Conservation (phyloP, 2,888 invertebrate genomes). For the Candidula unifasciata region DNA sequence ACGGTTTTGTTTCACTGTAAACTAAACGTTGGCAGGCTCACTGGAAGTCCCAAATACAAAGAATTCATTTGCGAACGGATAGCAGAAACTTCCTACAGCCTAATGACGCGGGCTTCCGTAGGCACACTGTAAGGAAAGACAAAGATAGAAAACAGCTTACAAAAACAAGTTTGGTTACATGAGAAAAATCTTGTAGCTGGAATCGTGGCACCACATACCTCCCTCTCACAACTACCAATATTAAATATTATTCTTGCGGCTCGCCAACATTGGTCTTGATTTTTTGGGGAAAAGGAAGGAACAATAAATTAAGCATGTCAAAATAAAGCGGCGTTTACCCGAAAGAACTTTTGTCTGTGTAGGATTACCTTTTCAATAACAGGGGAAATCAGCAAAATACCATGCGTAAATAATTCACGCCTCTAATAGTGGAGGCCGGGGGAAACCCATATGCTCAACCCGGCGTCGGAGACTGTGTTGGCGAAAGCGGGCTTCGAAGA, state of each 20-base stretch:
- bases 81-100: no score
- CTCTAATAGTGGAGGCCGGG: neutral
- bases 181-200: no score
- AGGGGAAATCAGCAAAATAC: neutral
- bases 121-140: no score
- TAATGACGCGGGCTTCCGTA: no score
- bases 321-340: neutral
- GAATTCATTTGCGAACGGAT: no score
- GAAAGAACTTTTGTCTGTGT: neutral
- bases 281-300: no score
- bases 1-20: no score
- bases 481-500: neutral
- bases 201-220: no score
- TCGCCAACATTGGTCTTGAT: neutral
- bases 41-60: no score
- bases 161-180: no score
- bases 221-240: neutral
- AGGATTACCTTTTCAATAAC: neutral
- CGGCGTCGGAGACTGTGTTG: neutral
- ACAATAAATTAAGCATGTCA: neutral
- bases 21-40: no score
- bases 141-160: no score
- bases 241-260: neutral
- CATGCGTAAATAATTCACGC: neutral
- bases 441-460: neutral